Conservation (phyloP, 2,888 invertebrate species). For the Spodoptera picta region DNA sequence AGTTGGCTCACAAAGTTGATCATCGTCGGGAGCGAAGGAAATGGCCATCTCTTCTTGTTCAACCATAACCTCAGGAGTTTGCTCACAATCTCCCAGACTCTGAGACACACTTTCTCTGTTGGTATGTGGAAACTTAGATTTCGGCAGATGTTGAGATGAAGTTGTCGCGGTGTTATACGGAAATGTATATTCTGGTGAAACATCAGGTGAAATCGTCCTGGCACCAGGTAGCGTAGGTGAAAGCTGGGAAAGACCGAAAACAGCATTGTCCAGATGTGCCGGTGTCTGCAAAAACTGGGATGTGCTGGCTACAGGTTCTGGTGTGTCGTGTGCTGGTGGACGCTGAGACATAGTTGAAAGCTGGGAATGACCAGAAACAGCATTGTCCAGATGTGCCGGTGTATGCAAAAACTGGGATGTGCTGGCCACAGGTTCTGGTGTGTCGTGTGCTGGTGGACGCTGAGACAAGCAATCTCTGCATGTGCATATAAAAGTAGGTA, state of each 20-base stretch:
- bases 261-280: constrained; percentile 21
- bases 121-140: constrained; percentile 23
- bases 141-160: constrained; percentile 22
- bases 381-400: too few relatives aligned
- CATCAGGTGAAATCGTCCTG: constrained; percentile 23
- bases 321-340: too few relatives aligned
- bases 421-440: too few relatives aligned
- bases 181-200: constrained; percentile 21
- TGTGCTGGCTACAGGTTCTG: too few relatives aligned
- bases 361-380: too few relatives aligned
- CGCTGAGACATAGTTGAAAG: too few relatives aligned
- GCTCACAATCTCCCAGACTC: constrained; percentile 24
- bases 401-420: too few relatives aligned
- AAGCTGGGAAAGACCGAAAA: constrained; percentile 22
- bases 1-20: constrained; percentile 14
- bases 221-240: constrained; percentile 15
- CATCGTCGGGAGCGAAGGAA: constrained; percentile 13
- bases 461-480: constrained; percentile 22
- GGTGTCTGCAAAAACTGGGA: constrained; percentile 24
- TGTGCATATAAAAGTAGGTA: constrained; percentile 17
- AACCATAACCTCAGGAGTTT: constrained; percentile 21
- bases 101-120: constrained; percentile 21
- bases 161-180: constrained; percentile 24
- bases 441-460: too few relatives aligned
- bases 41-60: constrained; percentile 6